A percentile compares a stretch with the other conserved stretches of the same genome.
These are phyloP conservation scores for Haliclona indistincta DNA, from an alignment of 37 sponge, comb jelly and placozoan species.

Conservation along the genomic window DNA sequence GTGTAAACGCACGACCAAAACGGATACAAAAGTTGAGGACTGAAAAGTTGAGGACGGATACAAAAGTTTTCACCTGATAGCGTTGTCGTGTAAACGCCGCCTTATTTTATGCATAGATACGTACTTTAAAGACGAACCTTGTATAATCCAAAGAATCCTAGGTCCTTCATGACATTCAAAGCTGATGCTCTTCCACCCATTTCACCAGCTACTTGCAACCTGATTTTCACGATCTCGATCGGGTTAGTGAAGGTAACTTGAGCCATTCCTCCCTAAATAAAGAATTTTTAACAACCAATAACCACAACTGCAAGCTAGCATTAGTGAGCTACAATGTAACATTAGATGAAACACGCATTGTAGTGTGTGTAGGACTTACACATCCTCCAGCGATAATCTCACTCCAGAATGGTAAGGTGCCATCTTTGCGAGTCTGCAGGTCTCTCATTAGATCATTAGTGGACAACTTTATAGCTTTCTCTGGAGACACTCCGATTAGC, in stretches of 20 bases:
- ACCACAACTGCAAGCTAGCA: no score
- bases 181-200: constrained; percentile 74
- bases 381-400: constrained; percentile 89
- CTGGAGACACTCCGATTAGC: constrained; percentile 94
- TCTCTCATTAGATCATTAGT: constrained; percentile 85
- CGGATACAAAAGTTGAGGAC: no score
- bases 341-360: neutral
- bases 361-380: constrained; percentile 42
- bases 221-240: constrained; percentile 98
- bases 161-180: constrained; percentile 68
- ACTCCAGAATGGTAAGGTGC: constrained; percentile 68
- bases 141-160: constrained; percentile 92
- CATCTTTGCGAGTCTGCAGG: constrained; percentile 71
- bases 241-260: constrained; percentile 99
- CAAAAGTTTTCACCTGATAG: no score
- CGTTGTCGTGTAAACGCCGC: no score
- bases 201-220: constrained; percentile 93
- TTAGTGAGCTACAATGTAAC: no score
- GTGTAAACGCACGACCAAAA: no score
- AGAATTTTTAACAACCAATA: neutral
- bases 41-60: no score
- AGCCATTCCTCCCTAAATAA: constrained; percentile 78
- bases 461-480: constrained; percentile 98
- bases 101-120: no score
- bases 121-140: constrained; percentile 53